Base-by-base conservation (phyloP, 1,140 invertebrate species). In the Drosophila arizonae region DNA sequence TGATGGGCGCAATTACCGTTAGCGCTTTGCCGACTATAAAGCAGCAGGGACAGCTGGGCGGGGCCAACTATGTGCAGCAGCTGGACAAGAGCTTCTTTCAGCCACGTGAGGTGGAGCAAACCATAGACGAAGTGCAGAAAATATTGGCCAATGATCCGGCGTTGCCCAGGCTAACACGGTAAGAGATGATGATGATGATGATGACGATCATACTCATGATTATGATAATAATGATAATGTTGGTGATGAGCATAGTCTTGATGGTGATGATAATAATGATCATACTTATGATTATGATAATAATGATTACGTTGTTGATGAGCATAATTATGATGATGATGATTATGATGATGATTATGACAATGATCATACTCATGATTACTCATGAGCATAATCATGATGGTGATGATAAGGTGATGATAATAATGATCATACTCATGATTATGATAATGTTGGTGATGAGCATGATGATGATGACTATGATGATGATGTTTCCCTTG, bases 111-210 rank as follows among this genome's bases (percentile, higher is more conserved):
- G 69, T 91, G n/a, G 90, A 91, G 56, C 90, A 91, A 56, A 94
- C 94, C 3, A 93, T 94, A 39, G 90, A 93, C 1, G 93, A 94
- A 70, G 94, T 94, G 6, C 93, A 94, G 39, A 92, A 92, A 51
- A 91, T 94, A 30, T 74, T 94, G 9, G 77, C 89, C 33, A 90
- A 89, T 11, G 92, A 94, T 76, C 92, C 93, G 3, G 92, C 84
- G 0, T 63, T 94, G 41, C 94, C 94, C 0, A 81, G 92, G 3
- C 81, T 94, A 8, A 93, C 91, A 11, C 77, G 87, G 91, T 92
- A 72, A 77, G 77, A 80, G 51, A 28, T 15, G 6, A 6, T n/a
- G 13, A 15, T 1, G 50, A n/a, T 45, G 21, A 30, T 28, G 11
- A 21, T 48, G 46, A 2, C 10, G 4, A 30, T 30, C 28, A 24